phyloP scores from a whole-genome alignment of 2,797 vertebrate species.

The Arnoldichthys spilopterus region DNA sequence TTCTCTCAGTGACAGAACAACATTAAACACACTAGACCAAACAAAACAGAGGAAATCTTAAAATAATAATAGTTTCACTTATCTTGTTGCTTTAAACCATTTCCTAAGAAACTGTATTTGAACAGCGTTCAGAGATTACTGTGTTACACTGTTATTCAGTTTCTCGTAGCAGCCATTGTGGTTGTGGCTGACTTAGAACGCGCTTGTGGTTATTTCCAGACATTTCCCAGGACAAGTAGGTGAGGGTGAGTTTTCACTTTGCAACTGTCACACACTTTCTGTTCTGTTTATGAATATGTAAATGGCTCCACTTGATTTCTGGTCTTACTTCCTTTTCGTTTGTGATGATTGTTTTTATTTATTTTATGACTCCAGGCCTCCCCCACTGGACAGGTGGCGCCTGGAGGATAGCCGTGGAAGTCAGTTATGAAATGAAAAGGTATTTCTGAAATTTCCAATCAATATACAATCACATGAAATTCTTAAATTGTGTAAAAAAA shows the following conservation, averaged over 20 bases:
- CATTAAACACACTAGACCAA: too few species aligned
- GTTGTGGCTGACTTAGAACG: background rate
- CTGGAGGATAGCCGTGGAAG: background rate
- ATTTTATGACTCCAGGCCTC: background rate
- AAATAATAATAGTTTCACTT: too few species aligned
- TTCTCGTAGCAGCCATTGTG: background rate
- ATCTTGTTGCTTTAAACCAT: too few species aligned
- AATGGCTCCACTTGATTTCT: background rate
- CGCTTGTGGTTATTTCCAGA: slow-evolving; percentile 34
- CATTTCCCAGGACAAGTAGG: slow-evolving; percentile 11
- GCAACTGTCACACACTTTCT: background rate
- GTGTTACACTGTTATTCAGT: background rate
- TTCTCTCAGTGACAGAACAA: too few species aligned
- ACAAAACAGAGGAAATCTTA: too few species aligned
- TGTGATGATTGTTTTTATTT: background rate
- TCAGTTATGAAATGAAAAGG: background rate
- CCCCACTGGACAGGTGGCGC: slow-evolving; percentile 6
- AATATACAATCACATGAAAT: too few species aligned
- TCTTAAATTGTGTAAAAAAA: too few species aligned
- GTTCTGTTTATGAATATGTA: slow-evolving; percentile 1
- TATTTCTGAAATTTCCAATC: background rate
- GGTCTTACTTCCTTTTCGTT: background rate
- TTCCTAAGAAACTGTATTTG: background rate
- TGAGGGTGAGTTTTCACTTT: background rate
- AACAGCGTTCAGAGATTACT: background rate